phyloP scores from a whole-genome alignment of 1,140 invertebrate species.

The Eubasilissa regina region DNA sequence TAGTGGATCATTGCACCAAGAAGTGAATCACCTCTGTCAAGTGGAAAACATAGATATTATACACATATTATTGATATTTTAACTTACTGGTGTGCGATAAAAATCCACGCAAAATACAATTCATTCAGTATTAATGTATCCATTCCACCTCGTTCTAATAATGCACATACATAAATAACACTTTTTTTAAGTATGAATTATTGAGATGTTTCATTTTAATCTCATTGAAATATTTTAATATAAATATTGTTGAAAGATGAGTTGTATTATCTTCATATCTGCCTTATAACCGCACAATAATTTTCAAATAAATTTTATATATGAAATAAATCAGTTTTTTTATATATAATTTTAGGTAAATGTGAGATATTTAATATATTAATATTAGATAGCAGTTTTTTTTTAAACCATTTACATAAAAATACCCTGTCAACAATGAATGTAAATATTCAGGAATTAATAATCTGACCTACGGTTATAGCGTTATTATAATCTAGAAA shows the following conservation, averaged over 20 bases:
- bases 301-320: conserved; percentile 5
- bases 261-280: conserved; percentile 21
- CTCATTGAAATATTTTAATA: not conserved
- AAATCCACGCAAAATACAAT: no score
- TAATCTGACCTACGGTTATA: no score
- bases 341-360: not conserved
- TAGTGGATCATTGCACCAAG: conserved; percentile 56
- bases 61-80: no score
- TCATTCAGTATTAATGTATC: not conserved
- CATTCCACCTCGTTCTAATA: not conserved
- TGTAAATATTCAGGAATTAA: no score
- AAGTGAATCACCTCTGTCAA: conserved; percentile 37
- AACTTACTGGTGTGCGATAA: no score
- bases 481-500: no score
- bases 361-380: no score
- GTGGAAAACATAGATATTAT: not conserved
- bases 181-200: not conserved
- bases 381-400: no score
- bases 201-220: conserved; percentile 2
- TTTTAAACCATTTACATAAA: no score
- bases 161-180: not conserved
- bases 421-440: no score
- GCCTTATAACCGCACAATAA: conserved; percentile 7
- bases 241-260: conserved; percentile 12
- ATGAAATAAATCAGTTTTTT: not conserved